Percentiles rank a stretch among this genome's conserved stretches.
These are phyloP conservation scores for Synodontis membranacea DNA, from an alignment of 2,113 vertebrate genomes.

Conservation along the genomic window DNA sequence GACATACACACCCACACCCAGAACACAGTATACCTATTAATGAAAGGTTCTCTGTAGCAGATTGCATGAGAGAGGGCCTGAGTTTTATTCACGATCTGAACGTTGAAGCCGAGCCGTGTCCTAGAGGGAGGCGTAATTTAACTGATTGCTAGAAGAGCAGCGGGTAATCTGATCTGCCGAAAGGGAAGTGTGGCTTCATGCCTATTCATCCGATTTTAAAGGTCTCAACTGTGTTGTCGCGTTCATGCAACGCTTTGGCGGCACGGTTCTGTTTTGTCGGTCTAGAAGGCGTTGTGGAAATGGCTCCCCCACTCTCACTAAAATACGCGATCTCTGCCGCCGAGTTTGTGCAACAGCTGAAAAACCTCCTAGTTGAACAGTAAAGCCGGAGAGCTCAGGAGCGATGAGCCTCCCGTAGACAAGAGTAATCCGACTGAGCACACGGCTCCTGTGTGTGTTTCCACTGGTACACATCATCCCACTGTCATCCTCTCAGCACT, in stretches of 20 bases:
- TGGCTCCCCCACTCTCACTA: neutral
- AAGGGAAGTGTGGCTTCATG: constrained; percentile 33
- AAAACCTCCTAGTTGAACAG: neutral
- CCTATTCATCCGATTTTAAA: constrained; percentile 29
- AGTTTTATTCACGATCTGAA: constrained; percentile 47
- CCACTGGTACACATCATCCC: constrained; percentile 25
- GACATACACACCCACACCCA: constrained; percentile 2
- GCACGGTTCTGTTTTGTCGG: neutral
- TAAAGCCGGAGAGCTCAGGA: neutral
- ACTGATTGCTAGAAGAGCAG: constrained; percentile 42
- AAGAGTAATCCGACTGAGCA: constrained; percentile 16
- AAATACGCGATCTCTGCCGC: neutral
- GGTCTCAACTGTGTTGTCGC: neutral
- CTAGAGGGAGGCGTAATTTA: constrained; percentile 44
- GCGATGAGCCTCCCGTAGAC: neutral
- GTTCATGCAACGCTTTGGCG: neutral
- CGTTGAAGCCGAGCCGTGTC: neutral
- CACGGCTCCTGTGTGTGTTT: constrained; percentile 28
- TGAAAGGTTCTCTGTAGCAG: constrained; percentile 33
- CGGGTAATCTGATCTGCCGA: constrained; percentile 47
- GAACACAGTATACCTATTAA: constrained; percentile 42
- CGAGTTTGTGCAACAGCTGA: constrained; percentile 3
- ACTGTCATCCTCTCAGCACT: constrained; percentile 37
- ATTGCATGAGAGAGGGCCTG: constrained; percentile 38
- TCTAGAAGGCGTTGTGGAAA: neutral